These are phyloP conservation scores for Catagonus wagneri DNA, from an alignment of 2,113 vertebrate species.

Conservation along the genomic window DNA sequence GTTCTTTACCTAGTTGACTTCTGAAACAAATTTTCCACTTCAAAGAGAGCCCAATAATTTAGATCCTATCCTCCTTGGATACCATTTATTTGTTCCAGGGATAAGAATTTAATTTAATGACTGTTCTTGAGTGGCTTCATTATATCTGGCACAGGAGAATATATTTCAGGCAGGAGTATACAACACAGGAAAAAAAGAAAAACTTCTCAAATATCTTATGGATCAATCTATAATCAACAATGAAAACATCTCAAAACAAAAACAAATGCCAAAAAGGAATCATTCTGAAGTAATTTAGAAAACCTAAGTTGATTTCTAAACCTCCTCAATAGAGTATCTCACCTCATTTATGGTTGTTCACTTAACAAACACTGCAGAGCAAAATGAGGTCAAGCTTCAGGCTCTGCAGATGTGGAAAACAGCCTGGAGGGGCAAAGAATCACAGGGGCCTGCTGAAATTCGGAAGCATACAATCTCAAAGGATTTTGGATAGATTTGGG, in stretches of 20 bases:
- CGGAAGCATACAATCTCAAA: neutral
- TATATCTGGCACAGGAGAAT: slow-evolving; percentile 43
- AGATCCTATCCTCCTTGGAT: slow-evolving; percentile 55
- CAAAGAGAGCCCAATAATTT: slow-evolving; percentile 68
- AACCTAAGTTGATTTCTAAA: slow-evolving; percentile 28
- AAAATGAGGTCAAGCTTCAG: neutral
- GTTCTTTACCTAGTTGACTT: slow-evolving; percentile 75
- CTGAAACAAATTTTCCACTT: slow-evolving; percentile 74
- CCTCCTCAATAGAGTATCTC: neutral
- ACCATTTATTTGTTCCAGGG: slow-evolving; percentile 67
- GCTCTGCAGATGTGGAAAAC: slow-evolving; percentile 19
- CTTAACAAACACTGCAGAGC: neutral
- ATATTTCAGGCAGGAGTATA: slow-evolving; percentile 39
- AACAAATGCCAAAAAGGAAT: slow-evolving; percentile 16
- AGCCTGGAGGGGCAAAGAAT: neutral
- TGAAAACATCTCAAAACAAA: slow-evolving; percentile 43
- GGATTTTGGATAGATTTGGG: neutral
- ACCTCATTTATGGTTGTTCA: slow-evolving; percentile 14
- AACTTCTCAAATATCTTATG: neutral
- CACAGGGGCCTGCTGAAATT: neutral
- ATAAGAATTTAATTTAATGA: slow-evolving; percentile 64
- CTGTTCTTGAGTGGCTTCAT: slow-evolving; percentile 61
- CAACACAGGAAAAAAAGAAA: neutral
- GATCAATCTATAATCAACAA: slow-evolving; percentile 3
- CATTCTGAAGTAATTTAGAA: slow-evolving; percentile 51